These are phyloP conservation scores for Philhelius pedissequus DNA, from an alignment of 2,888 invertebrate genomes.

Conservation along the genomic window DNA sequence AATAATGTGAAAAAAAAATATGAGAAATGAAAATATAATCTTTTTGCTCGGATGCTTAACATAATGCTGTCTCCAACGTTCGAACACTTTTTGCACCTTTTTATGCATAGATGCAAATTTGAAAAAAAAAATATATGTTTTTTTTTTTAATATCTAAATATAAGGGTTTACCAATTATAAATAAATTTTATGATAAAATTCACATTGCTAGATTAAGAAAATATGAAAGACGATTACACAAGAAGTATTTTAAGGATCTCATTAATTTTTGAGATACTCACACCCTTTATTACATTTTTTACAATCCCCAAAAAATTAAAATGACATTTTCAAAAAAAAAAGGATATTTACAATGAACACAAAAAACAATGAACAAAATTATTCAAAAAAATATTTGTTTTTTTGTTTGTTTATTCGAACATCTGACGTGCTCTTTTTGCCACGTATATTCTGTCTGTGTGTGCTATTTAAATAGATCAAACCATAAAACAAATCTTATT, in stretches of 20 bases:
- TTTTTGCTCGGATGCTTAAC: slow-evolving; percentile 75
- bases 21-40: slow-evolving; percentile 58
- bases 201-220: slow-evolving; percentile 14
- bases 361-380: not conserved
- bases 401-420: slow-evolving; percentile 45
- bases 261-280: slow-evolving; percentile 20
- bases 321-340: slow-evolving; percentile 54
- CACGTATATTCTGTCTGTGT: slow-evolving; percentile 79
- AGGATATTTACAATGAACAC: slow-evolving; percentile 33
- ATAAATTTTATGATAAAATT: slow-evolving; percentile 1
- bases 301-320: slow-evolving; percentile 49
- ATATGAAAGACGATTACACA: slow-evolving; percentile 19
- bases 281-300: not conserved
- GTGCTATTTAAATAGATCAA: slow-evolving; percentile 18
- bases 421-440: slow-evolving; percentile 76
- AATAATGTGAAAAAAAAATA: slow-evolving; percentile 22
- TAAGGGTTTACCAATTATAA: not conserved
- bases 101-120: slow-evolving; percentile 51
- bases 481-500: not conserved
- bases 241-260: not conserved
- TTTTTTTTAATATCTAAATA: slow-evolving; percentile 2
- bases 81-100: slow-evolving; percentile 61
- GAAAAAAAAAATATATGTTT: not conserved
- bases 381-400: not conserved
- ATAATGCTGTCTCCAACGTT: slow-evolving; percentile 77